These are phyloP conservation scores for Calyptomena viridis DNA, from an alignment of 2,113 vertebrate genomes.

Conservation along the genomic window DNA sequence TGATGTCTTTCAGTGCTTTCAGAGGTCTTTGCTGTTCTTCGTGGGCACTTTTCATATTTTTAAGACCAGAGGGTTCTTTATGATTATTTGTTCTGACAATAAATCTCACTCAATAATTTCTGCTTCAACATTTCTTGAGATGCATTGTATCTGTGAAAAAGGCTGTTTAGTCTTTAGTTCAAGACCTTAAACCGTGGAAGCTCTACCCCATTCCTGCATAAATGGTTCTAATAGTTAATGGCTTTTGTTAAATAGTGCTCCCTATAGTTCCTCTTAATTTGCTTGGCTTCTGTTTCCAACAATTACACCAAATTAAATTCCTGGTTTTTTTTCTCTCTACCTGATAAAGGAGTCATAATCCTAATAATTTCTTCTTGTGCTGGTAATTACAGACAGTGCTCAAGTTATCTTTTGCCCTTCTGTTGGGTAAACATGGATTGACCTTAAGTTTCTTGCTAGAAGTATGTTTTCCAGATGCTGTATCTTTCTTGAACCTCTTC, in stretches of 20 bases:
- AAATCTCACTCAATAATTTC: slow-evolving; percentile 13
- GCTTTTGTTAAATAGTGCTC: not conserved
- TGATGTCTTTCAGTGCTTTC: not conserved
- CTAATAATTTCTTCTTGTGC: not conserved
- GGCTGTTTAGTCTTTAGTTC: not conserved
- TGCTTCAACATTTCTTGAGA: slow-evolving; percentile 3
- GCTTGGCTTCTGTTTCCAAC: not conserved
- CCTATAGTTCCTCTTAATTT: not conserved
- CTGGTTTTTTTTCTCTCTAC: not conserved
- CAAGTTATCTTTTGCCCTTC: not conserved
- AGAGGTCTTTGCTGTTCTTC: not conserved
- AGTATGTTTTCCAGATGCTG: slow-evolving; percentile 7
- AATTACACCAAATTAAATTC: not conserved
- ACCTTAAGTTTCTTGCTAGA: not conserved
- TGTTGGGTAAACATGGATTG: slow-evolving; percentile 1
- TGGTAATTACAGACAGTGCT: not conserved
- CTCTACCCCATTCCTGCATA: not conserved
- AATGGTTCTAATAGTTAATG: not conserved
- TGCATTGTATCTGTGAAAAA: not conserved
- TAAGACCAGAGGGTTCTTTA: not conserved
- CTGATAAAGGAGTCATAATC: not conserved
- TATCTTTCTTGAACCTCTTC: not conserved
- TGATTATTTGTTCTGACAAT: slow-evolving; percentile 24
- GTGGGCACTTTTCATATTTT: not conserved
- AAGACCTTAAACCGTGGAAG: not conserved